phyloP scores from a whole-genome alignment of 2,113 vertebrate species.

The Mustela lutreola region DNA sequence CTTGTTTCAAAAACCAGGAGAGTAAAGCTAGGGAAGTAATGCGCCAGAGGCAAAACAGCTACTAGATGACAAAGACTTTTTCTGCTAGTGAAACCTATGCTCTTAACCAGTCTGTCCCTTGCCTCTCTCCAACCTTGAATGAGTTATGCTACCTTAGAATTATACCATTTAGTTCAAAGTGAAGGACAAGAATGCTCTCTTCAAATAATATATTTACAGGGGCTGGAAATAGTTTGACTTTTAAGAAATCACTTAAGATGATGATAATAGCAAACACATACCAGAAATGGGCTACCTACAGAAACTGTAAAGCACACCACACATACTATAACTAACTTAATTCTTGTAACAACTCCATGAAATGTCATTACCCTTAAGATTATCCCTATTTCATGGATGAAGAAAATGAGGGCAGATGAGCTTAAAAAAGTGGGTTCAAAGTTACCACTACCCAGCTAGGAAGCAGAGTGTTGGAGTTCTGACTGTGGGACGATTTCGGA shows the following conservation, averaged over 20 bases:
- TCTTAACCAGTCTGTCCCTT: not conserved
- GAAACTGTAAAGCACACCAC: not conserved
- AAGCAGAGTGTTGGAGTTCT: not conserved
- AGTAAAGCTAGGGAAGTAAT: not conserved
- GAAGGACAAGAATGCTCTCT: not conserved
- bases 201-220: not conserved
- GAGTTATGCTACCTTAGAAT: not conserved
- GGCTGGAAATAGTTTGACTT: not conserved
- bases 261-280: not conserved
- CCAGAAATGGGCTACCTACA: not conserved
- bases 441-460: not conserved
- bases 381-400: not conserved
- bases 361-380: not conserved
- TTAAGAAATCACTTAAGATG: constrained; percentile 15
- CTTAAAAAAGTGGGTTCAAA: not conserved
- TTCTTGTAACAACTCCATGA: not conserved
- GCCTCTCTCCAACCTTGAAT: not conserved
- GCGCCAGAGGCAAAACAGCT: not conserved
- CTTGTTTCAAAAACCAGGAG: constrained; percentile 25
- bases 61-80: not conserved
- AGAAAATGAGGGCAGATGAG: not conserved
- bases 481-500: not conserved
- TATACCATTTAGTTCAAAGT: not conserved
- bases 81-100: not conserved
- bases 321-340: not conserved